Evolutionary conservation across 2,888 invertebrate species (phyloP).

Genomic region (Nebria salina): DNA sequence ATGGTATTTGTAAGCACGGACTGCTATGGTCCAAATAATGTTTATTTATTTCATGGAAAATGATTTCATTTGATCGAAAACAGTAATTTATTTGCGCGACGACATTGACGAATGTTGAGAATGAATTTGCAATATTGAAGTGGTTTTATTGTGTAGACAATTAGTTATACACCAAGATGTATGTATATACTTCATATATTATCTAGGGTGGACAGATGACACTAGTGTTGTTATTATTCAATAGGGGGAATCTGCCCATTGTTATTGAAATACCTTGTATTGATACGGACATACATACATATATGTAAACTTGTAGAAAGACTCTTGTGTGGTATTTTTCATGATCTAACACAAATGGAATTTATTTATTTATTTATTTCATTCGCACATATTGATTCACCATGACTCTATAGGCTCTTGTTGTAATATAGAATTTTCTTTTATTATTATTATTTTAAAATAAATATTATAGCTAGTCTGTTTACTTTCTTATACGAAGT

Average conservation of each 20-base stretch:
- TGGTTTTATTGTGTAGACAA: conserved; percentile 2
- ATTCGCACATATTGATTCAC: neutral
- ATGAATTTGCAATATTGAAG: conserved; percentile 40
- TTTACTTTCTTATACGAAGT: too few relatives aligned
- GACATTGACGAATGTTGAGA: conserved; percentile 19
- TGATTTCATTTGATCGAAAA: neutral
- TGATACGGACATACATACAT: neutral
- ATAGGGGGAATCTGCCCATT: conserved; percentile 50
- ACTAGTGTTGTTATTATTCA: conserved; percentile 49
- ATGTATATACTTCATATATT: neutral
- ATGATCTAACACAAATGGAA: neutral
- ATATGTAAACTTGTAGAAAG: neutral
- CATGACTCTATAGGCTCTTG: neutral
- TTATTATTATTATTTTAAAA: too few relatives aligned
- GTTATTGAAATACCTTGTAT: conserved; percentile 50
- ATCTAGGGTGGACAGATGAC: conserved; percentile 50
- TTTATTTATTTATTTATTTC: neutral
- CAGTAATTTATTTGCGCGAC: neutral
- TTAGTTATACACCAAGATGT: conserved; percentile 7
- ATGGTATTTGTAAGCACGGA: too few relatives aligned
- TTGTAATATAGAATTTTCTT: neutral
- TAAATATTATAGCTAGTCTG: too few relatives aligned
- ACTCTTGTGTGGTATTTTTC: neutral
- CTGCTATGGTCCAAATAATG: too few relatives aligned
- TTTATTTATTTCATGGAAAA: neutral